Base-by-base conservation (phyloP, 2,888 invertebrate genomes). In the Apotomis betuletana region DNA sequence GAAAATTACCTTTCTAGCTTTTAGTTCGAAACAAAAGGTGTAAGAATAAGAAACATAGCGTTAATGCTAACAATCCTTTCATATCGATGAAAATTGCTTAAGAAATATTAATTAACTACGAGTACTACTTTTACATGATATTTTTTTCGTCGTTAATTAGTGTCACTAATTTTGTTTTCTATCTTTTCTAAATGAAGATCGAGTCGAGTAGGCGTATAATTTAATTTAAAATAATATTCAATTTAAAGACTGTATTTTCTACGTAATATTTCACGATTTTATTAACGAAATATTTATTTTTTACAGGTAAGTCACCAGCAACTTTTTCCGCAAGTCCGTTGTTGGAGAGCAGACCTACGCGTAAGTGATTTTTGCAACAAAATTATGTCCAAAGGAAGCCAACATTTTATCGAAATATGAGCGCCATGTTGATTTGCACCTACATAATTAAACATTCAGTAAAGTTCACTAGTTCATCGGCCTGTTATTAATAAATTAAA, bases 231-330 rank as follows among this genome's bases (percentile, higher is more conserved):
- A 6, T 41, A 41, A 41, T 41, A 41, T 41, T 41, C 6, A 41
- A 6, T 49, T 49, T 49, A 10, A 10, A 27, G 27, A 49, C 38
- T 38, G 10, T 6, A 58, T 36, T 38, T 38, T 9, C 5, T 58
- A 38, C 5, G 1, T 9, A 15, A 3, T 41, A 15, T 15, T 6
- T 64, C 8, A 5, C 27, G 0, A 27, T 46, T 15, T 49, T 6
- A 65, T 41, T 60, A 60, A 64, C 46, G 38, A 54, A 0, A 5
- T 46, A 49, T 51, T 75, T 75, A 69, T 74, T 68, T 65, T 76
- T 82, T 82, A 65, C 85, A 85, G 85, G 83, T 85, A 85, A 83
- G 82, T 75, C 46, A 44, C 41, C 64, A 15, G 58, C 62, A 64
- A 27, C 13, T 60, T n/a, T 27, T 55, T 38, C 41, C 10, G 5